Evolutionary conservation across 2,888 invertebrate species (phyloP).

Genomic region (Cryptus armator): DNA sequence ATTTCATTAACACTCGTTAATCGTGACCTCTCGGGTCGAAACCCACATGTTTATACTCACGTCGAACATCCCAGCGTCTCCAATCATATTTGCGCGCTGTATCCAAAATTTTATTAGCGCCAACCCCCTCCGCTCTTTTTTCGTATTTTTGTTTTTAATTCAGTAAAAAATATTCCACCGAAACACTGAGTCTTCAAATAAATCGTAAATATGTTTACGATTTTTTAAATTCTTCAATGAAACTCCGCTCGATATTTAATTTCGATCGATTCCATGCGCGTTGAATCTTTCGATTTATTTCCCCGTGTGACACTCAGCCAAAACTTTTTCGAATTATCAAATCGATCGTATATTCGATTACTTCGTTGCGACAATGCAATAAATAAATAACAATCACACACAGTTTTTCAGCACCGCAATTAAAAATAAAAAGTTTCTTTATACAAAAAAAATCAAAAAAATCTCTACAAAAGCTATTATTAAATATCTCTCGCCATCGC

Average conservation of each 20-base stretch:
- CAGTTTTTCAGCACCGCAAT: neutral
- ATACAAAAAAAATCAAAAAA: neutral
- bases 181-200: conserved; percentile 35
- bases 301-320: neutral
- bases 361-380: neutral
- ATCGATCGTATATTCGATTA: neutral
- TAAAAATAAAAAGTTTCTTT: neutral
- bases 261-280: neutral
- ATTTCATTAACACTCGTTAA: conserved; percentile 60
- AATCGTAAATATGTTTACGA: neutral
- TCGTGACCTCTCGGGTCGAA: conserved; percentile 62
- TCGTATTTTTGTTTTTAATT: neutral
- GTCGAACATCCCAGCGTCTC: conserved; percentile 80
- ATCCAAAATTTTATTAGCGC: neutral
- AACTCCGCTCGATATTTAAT: conserved; percentile 1
- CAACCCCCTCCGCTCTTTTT: neutral
- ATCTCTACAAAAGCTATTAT: neutral
- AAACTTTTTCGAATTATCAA: neutral
- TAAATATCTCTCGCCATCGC: neutral
- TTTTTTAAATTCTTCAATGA: neutral
- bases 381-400: neutral
- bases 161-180: conserved; percentile 34
- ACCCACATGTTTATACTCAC: conserved; percentile 77
- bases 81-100: conserved; percentile 76
- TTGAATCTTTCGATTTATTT: neutral